Evolutionary conservation across 2,888 invertebrate species (phyloP), one percentile per base, ranked within the genome.

Genomic region (Leucophenga maculata): DNA sequence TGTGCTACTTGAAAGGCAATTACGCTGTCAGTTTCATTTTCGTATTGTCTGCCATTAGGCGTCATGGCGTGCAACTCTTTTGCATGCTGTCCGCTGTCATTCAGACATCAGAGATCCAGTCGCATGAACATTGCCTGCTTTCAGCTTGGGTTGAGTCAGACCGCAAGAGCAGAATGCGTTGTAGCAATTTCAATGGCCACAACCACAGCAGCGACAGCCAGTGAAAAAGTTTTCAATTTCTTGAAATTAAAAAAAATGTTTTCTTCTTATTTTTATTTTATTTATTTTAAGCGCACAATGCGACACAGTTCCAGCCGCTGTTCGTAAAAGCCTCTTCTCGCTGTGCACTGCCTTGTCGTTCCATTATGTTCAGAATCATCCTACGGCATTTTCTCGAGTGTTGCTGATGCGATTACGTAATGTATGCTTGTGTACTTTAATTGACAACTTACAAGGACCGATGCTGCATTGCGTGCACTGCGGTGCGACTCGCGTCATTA

Each of bases 171-270:
- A 55, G 26, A 26, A 26, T 26, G 26, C 26, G 26, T 44, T 69
- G 65, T 50, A 62, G 46, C 57, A 69, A 73, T 73, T 69, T 69
- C 65, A 66, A 68, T 67, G 67, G 71, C 66, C 67, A 73, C 72
- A 46, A 16, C 54, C 50, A 65, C 48, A 60, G 69, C 55, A 66
- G 44, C 16, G 54, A 31, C 14, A 46, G 20, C 39, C 32, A 60
- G 57, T 71, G 74, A 72, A 74, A 79, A 81, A 77, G 76, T 79
- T 75, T 77, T 69, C 78, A 73, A 77, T 81, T 75, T 77, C 72
- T 69, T 72, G 73, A 76, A 81, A 80, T 77, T 77, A 75, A 72
- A 72, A 77, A 77, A 3, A 8, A 13, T 20, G 46, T 64, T 14
- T 64, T 64, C 0, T 11, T 18, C 39, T 26, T 39, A n/a, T 70